Evolutionary conservation across 2,888 invertebrate genomes (phyloP).

Genomic region (Sminthurinus aureus): DNA sequence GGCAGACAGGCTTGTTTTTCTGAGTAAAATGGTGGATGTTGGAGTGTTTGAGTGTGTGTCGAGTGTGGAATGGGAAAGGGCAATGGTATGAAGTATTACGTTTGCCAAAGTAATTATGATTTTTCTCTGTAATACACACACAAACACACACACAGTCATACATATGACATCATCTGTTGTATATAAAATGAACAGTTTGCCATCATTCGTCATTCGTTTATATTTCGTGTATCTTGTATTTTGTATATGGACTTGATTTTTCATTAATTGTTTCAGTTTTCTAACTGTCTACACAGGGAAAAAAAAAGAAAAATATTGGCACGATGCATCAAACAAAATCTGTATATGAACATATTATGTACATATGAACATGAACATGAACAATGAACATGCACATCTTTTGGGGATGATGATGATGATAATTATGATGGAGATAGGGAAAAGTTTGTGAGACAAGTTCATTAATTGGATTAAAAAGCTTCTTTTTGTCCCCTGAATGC

Average conservation of each 20-base stretch:
- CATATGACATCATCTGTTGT: too few species aligned
- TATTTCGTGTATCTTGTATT: background rate
- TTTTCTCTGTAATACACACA: background rate
- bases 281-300: too few species aligned
- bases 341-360: too few species aligned
- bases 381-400: too few species aligned
- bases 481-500: slow-evolving; percentile 27
- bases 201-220: background rate
- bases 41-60: background rate
- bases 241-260: background rate
- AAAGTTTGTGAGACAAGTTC: slow-evolving; percentile 26
- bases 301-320: too few species aligned
- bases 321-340: too few species aligned
- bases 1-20: background rate
- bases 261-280: too few species aligned
- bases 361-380: too few species aligned
- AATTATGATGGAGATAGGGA: background rate
- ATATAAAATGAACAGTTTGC: too few species aligned
- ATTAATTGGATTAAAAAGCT: slow-evolving; percentile 38
- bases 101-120: slow-evolving; percentile 14
- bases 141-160: too few species aligned
- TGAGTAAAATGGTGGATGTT: too few species aligned
- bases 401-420: too few species aligned
- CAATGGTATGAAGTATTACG: slow-evolving; percentile 5
- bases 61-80: background rate